A percentile compares a stretch with the other conserved stretches of the same genome.
phyloP scores from a whole-genome alignment of 1,140 invertebrate species.

The Aphelinus certus region DNA sequence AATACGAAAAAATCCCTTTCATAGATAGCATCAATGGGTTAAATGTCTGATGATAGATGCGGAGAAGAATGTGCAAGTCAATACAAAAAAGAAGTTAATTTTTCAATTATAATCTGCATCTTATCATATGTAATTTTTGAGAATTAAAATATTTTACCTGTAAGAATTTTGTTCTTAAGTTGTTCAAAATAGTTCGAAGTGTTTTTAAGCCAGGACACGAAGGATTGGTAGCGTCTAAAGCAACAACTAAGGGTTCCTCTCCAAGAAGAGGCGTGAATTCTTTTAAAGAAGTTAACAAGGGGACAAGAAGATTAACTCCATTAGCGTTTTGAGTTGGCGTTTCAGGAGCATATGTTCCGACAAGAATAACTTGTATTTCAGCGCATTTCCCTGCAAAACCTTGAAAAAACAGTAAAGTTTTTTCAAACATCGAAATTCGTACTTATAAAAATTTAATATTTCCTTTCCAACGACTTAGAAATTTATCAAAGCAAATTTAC shows the following conservation, averaged over 20 bases:
- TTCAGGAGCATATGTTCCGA: constrained; percentile 63
- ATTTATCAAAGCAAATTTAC: constrained; percentile 61
- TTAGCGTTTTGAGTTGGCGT: constrained; percentile 57
- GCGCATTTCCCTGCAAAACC: constrained; percentile 61
- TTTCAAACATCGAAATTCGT: too few relatives aligned
- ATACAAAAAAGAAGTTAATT: too few relatives aligned
- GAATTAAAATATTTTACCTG: constrained; percentile 54
- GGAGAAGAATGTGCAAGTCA: too few relatives aligned
- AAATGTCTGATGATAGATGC: too few relatives aligned
- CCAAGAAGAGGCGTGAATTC: constrained; percentile 61
- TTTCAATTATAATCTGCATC: too few relatives aligned
- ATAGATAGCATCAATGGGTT: too few relatives aligned
- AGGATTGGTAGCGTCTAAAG: constrained; percentile 63
- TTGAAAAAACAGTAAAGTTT: constrained; percentile 29
- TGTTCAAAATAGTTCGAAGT: constrained; percentile 60
- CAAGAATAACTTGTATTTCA: constrained; percentile 62
- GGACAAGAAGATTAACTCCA: constrained; percentile 55
- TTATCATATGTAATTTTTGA: not conserved
- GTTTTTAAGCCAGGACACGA: constrained; percentile 64
- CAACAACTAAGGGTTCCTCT: constrained; percentile 60
- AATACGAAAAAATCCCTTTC: too few relatives aligned
- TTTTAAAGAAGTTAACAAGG: constrained; percentile 58
- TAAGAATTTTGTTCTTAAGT: constrained; percentile 58
- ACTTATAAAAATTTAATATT: too few relatives aligned
- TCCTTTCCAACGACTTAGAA: too few relatives aligned